Conservation (phyloP, 2,113 vertebrate genomes). For the Lamprologus callipterus region DNA sequence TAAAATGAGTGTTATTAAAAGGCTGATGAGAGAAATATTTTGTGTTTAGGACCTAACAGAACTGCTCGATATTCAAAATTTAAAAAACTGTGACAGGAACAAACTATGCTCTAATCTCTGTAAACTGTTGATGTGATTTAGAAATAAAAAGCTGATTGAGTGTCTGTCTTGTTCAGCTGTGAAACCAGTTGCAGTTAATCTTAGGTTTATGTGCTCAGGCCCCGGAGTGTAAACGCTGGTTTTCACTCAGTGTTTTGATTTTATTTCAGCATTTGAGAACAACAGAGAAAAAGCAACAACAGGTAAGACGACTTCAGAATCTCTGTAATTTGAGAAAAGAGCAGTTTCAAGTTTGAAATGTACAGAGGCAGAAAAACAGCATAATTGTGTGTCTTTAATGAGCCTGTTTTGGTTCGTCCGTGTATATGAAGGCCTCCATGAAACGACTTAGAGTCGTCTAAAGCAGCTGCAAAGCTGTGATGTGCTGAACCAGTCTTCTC, state of each 20-base stretch:
- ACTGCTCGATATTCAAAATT: background rate
- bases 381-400: background rate
- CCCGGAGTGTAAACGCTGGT: background rate
- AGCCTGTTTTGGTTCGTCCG: background rate
- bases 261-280: background rate
- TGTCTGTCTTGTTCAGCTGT: accelerated
- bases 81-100: accelerated
- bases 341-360: background rate
- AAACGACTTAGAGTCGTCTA: background rate
- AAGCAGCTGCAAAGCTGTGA: background rate
- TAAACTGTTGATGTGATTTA: background rate
- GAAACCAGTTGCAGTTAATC: background rate
- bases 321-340: background rate
- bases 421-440: background rate
- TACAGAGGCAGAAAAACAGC: background rate
- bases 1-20: background rate
- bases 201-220: accelerated
- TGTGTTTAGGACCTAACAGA: accelerated
- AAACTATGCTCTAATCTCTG: background rate
- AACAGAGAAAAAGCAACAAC: background rate
- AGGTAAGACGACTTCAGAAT: background rate
- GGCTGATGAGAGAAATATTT: background rate
- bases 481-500: background rate
- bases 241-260: background rate
- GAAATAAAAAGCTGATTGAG: background rate